Percentiles rank a stretch among this genome's conserved stretches.
These are phyloP conservation scores for Euleptes europaea DNA, from an alignment of 2,113 vertebrate species.

Conservation along the genomic window DNA sequence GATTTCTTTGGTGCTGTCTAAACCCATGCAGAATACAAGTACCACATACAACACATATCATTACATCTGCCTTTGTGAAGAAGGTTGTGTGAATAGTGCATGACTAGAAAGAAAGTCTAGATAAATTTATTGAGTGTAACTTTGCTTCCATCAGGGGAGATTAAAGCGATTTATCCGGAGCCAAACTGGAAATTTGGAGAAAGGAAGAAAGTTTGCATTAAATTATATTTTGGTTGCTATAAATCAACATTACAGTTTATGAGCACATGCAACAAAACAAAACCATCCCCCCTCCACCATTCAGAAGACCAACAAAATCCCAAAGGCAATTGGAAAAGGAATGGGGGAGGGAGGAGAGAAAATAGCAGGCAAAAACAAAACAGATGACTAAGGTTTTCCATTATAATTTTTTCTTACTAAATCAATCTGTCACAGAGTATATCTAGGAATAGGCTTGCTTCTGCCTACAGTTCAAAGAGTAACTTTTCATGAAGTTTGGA, in stretches of 20 bases:
- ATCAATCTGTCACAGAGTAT: background rate
- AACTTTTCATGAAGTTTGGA: background rate
- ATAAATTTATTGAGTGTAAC: slow-evolving; percentile 59
- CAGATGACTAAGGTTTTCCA: background rate
- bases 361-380: background rate
- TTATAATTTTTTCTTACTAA: background rate
- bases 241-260: slow-evolving; percentile 16
- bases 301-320: background rate
- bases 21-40: slow-evolving; percentile 44
- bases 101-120: slow-evolving; percentile 38
- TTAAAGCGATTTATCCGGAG: slow-evolving; percentile 57
- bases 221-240: slow-evolving; percentile 11
- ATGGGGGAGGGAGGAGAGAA: background rate
- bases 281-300: background rate
- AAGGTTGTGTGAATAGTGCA: slow-evolving; percentile 42
- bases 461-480: background rate
- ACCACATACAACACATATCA: slow-evolving; percentile 48
- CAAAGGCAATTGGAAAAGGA: background rate
- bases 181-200: slow-evolving; percentile 57
- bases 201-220: slow-evolving; percentile 40
- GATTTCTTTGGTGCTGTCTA: background rate
- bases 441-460: background rate
- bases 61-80: slow-evolving; percentile 51
- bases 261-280: background rate
- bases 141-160: slow-evolving; percentile 45